Conservation (phyloP, 2,113 vertebrate species). For the Atrichornis clamosus region DNA sequence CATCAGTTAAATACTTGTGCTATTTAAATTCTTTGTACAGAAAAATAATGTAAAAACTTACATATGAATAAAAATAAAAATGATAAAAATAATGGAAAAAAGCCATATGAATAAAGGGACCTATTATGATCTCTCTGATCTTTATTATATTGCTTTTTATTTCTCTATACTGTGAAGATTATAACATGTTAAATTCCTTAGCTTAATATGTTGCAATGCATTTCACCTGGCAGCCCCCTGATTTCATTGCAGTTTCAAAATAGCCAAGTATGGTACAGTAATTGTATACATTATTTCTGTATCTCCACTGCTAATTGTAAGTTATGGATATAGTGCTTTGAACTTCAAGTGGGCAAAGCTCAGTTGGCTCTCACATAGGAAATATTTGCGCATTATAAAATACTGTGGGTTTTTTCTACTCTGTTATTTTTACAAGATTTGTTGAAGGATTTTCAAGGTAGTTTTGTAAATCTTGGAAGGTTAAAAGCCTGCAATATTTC, state of each 20-base stretch:
- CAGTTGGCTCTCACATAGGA: background rate
- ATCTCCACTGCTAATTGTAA: constrained; percentile 10
- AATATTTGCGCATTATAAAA: background rate
- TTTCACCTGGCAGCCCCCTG: background rate
- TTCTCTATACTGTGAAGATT: background rate
- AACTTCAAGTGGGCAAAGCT: constrained; percentile 10
- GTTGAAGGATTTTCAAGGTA: background rate
- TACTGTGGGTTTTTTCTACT: background rate
- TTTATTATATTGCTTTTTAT: background rate
- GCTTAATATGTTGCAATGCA: background rate
- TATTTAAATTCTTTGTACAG: background rate
- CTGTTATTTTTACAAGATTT: background rate
- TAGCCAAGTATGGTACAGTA: background rate
- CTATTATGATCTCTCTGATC: background rate
- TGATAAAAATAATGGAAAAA: background rate
- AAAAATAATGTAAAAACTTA: background rate
- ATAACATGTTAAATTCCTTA: background rate
- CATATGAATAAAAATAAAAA: background rate
- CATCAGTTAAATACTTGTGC: background rate
- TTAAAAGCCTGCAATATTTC: background rate
- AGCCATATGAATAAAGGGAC: background rate
- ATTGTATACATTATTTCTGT: background rate
- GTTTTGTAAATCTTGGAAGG: background rate
- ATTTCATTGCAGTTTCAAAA: constrained; percentile 8
- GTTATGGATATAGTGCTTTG: background rate